Conservation (phyloP, 2,113 vertebrate species). For the Hoplias malabaricus region DNA sequence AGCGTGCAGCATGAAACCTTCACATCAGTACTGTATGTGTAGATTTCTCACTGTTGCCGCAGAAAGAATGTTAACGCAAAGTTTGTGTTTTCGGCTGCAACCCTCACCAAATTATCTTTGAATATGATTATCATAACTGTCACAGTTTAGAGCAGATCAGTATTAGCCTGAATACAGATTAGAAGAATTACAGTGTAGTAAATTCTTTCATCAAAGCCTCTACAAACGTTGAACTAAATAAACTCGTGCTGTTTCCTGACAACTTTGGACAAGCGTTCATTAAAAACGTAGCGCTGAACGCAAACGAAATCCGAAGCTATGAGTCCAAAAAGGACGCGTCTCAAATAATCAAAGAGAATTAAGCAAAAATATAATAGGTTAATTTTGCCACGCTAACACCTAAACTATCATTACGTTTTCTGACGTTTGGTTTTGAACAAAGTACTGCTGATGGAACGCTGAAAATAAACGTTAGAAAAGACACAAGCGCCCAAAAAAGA, state of each 20-base stretch:
- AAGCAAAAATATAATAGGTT: neutral
- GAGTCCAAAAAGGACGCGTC: neutral
- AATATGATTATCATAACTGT: neutral
- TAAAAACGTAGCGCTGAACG: neutral
- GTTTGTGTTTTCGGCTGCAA: too few species aligned
- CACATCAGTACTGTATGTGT: too few species aligned
- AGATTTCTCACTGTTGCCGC: too few species aligned
- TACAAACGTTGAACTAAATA: neutral
- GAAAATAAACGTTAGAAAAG: neutral
- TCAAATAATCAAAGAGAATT: neutral
- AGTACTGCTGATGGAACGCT: neutral
- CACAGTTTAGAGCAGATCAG: neutral
- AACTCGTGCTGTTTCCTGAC: neutral
- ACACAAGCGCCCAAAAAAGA: neutral
- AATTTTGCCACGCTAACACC: neutral
- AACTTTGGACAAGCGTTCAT: neutral
- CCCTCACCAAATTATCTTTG: neutral
- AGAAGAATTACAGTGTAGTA: neutral
- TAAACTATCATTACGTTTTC: neutral
- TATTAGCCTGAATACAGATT: neutral
- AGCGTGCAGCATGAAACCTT: too few species aligned
- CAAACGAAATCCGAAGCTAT: constrained; percentile 1
- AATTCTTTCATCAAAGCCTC: neutral
- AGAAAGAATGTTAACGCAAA: too few species aligned
- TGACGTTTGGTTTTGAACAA: neutral